phyloP scores from a whole-genome alignment of 2,113 vertebrate genomes.

The Parus major region DNA sequence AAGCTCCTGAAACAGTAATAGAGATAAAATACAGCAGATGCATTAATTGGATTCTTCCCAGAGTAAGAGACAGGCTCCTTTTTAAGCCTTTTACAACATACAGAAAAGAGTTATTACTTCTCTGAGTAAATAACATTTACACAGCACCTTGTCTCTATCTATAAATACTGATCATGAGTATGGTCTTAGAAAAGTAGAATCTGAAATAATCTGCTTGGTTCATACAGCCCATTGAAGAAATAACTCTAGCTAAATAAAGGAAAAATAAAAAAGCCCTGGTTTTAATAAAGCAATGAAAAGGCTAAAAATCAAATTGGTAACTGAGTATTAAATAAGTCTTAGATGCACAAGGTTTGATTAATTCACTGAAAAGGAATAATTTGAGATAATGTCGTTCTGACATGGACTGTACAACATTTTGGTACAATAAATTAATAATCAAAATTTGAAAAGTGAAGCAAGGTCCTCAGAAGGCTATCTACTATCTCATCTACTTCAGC shows the following conservation, averaged over 20 bases:
- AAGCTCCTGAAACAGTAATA: background rate
- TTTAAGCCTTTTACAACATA: background rate
- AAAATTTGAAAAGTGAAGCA: background rate
- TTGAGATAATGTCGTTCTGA: background rate
- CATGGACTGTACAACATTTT: background rate
- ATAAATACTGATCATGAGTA: background rate
- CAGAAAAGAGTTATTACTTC: background rate
- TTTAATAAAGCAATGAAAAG: background rate
- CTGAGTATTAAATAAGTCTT: background rate
- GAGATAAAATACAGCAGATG: conserved; percentile 21
- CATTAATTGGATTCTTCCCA: background rate
- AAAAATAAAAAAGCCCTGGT: fast-evolving
- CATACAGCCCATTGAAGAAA: background rate
- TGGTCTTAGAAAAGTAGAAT: background rate
- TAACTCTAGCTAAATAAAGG: background rate
- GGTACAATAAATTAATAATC: background rate
- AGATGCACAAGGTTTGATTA: background rate
- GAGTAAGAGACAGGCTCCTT: background rate
- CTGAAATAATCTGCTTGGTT: background rate
- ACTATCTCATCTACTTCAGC: conserved; percentile 19
- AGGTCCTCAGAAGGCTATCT: conserved; percentile 47
- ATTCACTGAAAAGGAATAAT: background rate
- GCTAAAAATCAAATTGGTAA: background rate
- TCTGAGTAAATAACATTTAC: background rate
- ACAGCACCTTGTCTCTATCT: background rate